Evolutionary conservation across 2,797 vertebrate species (phyloP).

Genomic region (Pseudotriccus pelzelni): DNA sequence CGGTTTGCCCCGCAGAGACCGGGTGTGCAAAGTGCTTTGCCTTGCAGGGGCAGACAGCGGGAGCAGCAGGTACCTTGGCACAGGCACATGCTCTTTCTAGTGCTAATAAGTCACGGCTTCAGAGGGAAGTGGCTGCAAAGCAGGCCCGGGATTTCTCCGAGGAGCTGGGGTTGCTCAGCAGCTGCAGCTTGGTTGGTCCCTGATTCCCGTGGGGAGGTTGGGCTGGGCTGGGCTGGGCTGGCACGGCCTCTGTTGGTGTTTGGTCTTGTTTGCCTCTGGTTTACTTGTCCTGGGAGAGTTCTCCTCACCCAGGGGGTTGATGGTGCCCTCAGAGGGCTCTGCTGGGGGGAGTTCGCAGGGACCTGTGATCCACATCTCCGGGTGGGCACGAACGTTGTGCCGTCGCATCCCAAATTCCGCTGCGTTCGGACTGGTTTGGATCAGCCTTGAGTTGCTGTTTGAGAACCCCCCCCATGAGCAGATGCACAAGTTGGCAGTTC

Average conservation of each 20-base stretch:
- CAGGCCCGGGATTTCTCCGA: neutral
- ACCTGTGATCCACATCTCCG: accelerated
- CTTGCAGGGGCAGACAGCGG: neutral
- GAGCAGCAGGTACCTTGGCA: constrained; percentile 29
- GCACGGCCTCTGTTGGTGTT: accelerated
- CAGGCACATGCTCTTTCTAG: neutral
- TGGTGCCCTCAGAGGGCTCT: accelerated
- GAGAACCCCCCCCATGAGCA: accelerated
- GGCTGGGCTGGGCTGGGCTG: neutral
- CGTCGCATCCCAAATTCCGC: accelerated
- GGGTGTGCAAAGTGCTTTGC: neutral
- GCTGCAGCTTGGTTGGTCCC: neutral
- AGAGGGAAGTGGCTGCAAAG: neutral
- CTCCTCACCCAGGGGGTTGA: accelerated
- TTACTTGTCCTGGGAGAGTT: neutral
- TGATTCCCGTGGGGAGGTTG: accelerated
- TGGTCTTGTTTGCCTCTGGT: neutral
- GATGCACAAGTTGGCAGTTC: neutral
- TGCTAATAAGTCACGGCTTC: neutral
- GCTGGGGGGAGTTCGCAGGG: neutral
- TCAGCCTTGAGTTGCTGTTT: neutral
- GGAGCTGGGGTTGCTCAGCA: neutral
- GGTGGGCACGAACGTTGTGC: accelerated
- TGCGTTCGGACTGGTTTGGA: accelerated
- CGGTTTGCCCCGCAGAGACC: neutral